phyloP scores from a whole-genome alignment of 2,888 invertebrate species.

The Tetragonisca angustula region DNA sequence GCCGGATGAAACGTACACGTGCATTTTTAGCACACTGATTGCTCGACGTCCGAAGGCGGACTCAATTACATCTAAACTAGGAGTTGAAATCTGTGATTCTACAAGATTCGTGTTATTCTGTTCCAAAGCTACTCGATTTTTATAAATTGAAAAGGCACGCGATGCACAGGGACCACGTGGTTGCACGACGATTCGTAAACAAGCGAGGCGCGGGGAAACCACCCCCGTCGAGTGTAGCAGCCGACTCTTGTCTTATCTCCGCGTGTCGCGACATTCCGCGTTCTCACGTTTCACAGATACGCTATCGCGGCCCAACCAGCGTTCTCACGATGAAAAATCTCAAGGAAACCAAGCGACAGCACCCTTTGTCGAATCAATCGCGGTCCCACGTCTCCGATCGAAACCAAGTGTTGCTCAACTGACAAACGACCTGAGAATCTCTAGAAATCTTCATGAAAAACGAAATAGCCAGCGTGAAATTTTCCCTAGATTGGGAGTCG shows the following conservation, averaged over 20 bases:
- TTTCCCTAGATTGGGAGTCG: not conserved
- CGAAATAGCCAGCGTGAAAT: not conserved
- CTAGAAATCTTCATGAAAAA: too few relatives aligned
- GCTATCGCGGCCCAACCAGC: constrained; percentile 42
- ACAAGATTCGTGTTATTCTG: not conserved
- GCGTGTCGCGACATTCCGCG: constrained; percentile 60
- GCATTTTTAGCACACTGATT: too few relatives aligned
- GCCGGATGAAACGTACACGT: not conserved
- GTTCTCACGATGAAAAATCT: constrained; percentile 55
- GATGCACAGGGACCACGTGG: constrained; percentile 37
- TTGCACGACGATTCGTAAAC: constrained; percentile 57
- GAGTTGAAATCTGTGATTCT: not conserved
- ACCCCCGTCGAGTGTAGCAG: constrained; percentile 47
- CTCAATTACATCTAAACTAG: too few relatives aligned
- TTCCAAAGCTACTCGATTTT: not conserved
- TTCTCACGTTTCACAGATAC: constrained; percentile 62
- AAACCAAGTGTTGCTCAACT: not conserved
- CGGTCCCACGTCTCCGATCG: not conserved
- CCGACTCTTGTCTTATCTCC: constrained; percentile 65
- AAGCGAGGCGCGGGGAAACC: constrained; percentile 36
- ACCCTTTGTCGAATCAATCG: not conserved
- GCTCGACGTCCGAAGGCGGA: too few relatives aligned
- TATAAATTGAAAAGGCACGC: not conserved
- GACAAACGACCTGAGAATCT: not conserved
- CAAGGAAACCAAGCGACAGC: not conserved